These are phyloP conservation scores for Slavum lentiscoides DNA, from an alignment of 2,888 invertebrate species.

Conservation along the genomic window DNA sequence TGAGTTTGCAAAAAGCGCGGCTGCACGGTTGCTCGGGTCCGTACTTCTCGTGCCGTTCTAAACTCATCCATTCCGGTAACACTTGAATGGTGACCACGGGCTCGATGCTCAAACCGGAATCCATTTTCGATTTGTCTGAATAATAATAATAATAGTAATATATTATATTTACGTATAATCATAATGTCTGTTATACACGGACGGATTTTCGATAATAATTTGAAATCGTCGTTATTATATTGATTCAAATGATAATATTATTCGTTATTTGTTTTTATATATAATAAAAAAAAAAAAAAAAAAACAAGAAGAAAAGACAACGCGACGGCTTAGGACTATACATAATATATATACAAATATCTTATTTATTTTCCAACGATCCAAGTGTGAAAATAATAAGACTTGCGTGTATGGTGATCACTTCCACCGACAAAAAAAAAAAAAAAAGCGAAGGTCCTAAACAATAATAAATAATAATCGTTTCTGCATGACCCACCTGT, in stretches of 20 bases:
- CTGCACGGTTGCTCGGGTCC: conserved; percentile 72
- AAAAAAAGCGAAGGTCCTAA: conserved; percentile 15
- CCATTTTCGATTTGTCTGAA: conserved; percentile 40
- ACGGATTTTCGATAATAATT: neutral
- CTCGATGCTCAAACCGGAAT: conserved; percentile 41
- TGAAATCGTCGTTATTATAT: neutral
- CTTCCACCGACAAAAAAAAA: conserved; percentile 10
- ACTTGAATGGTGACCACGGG: conserved; percentile 48
- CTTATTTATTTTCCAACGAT: neutral
- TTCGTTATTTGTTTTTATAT: neutral
- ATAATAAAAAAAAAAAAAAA: too few relatives aligned
- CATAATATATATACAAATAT: neutral
- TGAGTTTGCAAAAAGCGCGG: conserved; percentile 78
- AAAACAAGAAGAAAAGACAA: neutral
- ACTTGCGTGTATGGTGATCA: neutral
- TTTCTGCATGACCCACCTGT: conserved; percentile 57
- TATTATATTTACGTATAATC: too few relatives aligned
- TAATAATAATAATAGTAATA: neutral
- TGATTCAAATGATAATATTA: too few relatives aligned
- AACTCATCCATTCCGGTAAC: conserved; percentile 59
- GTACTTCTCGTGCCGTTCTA: conserved; percentile 63
- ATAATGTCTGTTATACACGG: too few relatives aligned
- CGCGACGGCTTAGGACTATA: conserved; percentile 7
- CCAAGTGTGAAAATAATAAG: conserved; percentile 11
- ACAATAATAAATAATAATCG: neutral